These are phyloP conservation scores for Sarcophaga subvicina DNA, from an alignment of 2,888 invertebrate species.

Conservation along the genomic window DNA sequence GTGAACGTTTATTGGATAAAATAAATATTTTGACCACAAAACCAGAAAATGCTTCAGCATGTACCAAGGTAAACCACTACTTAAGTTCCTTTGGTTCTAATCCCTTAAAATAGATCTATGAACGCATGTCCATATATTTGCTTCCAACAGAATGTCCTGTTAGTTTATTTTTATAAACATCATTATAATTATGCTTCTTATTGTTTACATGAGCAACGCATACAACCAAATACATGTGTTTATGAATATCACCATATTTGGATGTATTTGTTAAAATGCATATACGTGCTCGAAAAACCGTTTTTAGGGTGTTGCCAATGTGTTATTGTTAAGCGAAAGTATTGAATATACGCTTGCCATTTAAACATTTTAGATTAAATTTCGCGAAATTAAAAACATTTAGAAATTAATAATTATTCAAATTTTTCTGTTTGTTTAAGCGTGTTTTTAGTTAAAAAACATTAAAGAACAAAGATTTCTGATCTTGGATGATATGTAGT, in stretches of 20 bases:
- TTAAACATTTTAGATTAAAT: no score
- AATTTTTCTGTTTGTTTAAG: no score
- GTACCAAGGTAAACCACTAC: conserved; percentile 76
- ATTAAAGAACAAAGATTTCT: no score
- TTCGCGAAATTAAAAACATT: no score
- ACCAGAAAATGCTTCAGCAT: conserved; percentile 77
- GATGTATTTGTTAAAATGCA: neutral
- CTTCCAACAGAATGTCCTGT: conserved; percentile 38
- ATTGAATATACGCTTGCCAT: no score
- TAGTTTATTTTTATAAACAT: conserved; percentile 6
- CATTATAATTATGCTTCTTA: conserved; percentile 13
- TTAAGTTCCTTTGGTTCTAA: no score
- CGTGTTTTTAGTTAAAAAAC: no score
- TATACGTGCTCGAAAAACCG: neutral
- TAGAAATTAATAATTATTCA: no score
- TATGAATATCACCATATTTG: neutral
- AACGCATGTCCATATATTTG: neutral
- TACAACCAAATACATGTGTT: neutral
- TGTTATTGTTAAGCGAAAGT: conserved; percentile 5
- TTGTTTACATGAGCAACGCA: conserved; percentile 14
- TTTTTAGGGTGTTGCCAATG: conserved; percentile 15
- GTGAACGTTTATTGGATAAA: conserved; percentile 79
- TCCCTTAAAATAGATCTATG: neutral
- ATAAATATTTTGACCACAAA: conserved; percentile 81
- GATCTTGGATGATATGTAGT: no score